Evolutionary conservation across 1,140 invertebrate species (phyloP), one percentile per base, ranked within the genome.

Genomic region (Tetranychus urticae): DNA sequence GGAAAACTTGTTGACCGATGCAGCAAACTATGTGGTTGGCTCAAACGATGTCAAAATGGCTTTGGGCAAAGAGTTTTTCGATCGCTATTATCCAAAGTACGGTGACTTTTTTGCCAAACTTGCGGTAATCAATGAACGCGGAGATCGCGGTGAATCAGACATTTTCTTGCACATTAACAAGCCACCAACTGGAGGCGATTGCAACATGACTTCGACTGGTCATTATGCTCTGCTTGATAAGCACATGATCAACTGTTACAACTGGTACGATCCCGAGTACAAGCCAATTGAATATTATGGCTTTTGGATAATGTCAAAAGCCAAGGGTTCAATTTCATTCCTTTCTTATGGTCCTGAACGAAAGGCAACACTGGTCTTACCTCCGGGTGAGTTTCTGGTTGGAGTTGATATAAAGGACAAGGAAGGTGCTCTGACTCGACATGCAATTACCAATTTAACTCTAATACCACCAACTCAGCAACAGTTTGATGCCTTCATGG

Each of bases 151-250:
- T 12, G 66, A 66, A 62, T 67, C 68, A 4, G 66, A 67, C 48
- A 61, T 70, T 42, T 69, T 70, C 62, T 56, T 71, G 34, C 67
- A 69, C 37, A 67, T 70, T 12, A 71, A 71, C 65, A 61, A 70
- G 58, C 68, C 69, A 4, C 70, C 70, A 2, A 64, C 61, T 47
- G 63, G 61, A 2, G 69, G 70, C 2, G 66, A 66, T 35, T 70
- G 68, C 58, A 54, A 60, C 13, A 55, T 70, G 13, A 33, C 65
- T 3, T 47, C 61, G 37, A 61, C 36, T 39, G 66, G 65, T 12
- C 59, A 64, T 52, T 35, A 35, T 10, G 66, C 70, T 10, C 56
- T 71, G 46, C 58, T 71, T 14, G 70, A 71, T 61, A 58, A 61
- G 50, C 67, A 69, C 55, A 48, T 48, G 35, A 60, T 69, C 33